A percentile compares a stretch with the other conserved stretches of the same genome.
Evolutionary conservation across 2,797 vertebrate genomes (phyloP).

Genomic region (Falco novaeseelandiae): DNA sequence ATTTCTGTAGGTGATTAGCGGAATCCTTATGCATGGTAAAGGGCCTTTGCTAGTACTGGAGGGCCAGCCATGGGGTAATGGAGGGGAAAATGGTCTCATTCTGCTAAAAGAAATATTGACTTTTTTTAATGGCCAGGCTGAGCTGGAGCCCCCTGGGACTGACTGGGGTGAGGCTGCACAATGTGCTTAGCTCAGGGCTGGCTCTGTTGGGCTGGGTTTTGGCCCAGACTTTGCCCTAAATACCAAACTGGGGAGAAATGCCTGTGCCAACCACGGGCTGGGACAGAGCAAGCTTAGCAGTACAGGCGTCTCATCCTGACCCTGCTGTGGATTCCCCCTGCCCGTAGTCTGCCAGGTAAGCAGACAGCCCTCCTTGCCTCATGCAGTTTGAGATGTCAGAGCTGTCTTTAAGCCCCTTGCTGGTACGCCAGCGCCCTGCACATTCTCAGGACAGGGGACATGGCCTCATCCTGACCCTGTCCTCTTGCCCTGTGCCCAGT

Average conservation of each 20-base stretch:
- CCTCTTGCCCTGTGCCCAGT: slow-evolving; percentile 73
- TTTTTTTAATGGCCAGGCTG: slow-evolving; percentile 31
- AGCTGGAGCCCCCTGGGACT: not conserved
- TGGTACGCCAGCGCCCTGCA: not conserved
- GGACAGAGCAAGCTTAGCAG: not conserved
- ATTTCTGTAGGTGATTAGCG: not conserved
- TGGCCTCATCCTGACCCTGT: not conserved
- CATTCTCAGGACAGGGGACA: not conserved
- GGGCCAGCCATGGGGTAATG: not conserved
- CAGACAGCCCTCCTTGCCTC: not conserved
- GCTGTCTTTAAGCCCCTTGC: not conserved
- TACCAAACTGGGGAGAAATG: not conserved
- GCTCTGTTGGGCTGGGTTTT: not conserved
- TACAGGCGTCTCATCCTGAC: not conserved
- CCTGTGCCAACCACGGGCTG: not conserved
- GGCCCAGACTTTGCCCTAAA: not conserved
- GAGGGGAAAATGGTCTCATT: not conserved
- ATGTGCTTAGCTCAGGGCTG: not conserved
- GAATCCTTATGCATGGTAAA: not conserved
- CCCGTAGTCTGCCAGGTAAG: not conserved
- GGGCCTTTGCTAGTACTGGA: not conserved
- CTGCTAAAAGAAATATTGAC: slow-evolving; percentile 31
- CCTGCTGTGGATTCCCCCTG: not conserved
- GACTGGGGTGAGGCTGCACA: not conserved
- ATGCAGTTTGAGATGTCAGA: not conserved